These are phyloP conservation scores for Tauraco hartlaubi DNA, from an alignment of 2,797 vertebrate genomes.

Conservation along the genomic window DNA sequence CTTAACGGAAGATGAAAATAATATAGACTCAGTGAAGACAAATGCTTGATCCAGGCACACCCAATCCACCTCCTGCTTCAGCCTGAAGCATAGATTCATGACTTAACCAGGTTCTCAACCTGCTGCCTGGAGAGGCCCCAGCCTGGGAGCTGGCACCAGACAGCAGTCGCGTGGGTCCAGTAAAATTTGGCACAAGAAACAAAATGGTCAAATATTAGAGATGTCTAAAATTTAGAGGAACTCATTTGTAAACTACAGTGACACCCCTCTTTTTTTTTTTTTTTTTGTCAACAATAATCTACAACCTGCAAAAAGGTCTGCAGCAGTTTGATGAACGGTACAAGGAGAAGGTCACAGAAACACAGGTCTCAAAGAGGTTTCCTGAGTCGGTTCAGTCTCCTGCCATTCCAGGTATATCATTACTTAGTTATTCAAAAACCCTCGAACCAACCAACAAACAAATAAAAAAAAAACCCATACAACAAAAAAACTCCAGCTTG, in stretches of 20 bases:
- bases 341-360: not conserved
- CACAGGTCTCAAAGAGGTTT: not conserved
- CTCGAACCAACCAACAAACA: not conserved
- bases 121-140: constrained; percentile 18
- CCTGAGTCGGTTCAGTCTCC: not conserved
- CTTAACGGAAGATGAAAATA: constrained; percentile 47
- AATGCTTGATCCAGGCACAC: constrained; percentile 32
- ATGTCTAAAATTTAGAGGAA: not conserved
- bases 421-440: not conserved
- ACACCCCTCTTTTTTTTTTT: not conserved
- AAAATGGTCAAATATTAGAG: not conserved
- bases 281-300: not conserved
- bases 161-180: not conserved
- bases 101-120: constrained; percentile 24
- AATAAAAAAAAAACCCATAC: not conserved
- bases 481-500: not conserved
- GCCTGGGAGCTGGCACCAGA: constrained; percentile 1
- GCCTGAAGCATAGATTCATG: not conserved
- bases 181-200: not conserved
- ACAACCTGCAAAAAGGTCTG: not conserved
- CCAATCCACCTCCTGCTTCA: not conserved
- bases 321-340: not conserved
- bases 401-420: not conserved
- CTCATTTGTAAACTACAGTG: not conserved
- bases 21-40: constrained; percentile 15